phyloP scores from a whole-genome alignment of 2,797 vertebrate species.

The Pseudomugil gertrudae region DNA sequence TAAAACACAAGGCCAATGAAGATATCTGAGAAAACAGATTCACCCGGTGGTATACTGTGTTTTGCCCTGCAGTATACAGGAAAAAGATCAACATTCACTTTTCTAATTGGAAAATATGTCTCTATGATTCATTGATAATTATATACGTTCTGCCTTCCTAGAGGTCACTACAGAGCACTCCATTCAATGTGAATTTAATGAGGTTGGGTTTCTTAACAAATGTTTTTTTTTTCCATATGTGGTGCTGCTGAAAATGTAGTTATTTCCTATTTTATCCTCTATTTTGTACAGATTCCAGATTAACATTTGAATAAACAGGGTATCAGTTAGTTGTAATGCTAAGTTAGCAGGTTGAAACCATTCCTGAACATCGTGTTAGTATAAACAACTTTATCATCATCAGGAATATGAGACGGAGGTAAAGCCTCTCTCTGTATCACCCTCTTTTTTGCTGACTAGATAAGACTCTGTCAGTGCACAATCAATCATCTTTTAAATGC shows the following conservation, averaged over 20 bases:
- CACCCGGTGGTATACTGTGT: conserved; percentile 23
- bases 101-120: conserved; percentile 69
- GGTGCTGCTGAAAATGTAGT: conserved; percentile 57
- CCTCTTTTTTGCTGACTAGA: conserved; percentile 20
- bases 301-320: conserved; percentile 24
- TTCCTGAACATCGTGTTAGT: conserved; percentile 2
- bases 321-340: conserved; percentile 16
- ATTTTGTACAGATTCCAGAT: conserved; percentile 23
- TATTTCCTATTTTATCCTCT: conserved; percentile 45
- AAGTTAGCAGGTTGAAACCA: background rate
- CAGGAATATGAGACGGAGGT: background rate
- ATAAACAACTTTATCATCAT: conserved; percentile 11
- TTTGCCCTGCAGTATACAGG: conserved; percentile 30
- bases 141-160: conserved; percentile 51
- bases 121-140: conserved; percentile 67
- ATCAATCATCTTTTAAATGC: conserved; percentile 34
- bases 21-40: conserved; percentile 53
- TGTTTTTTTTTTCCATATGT: conserved; percentile 55
- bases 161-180: conserved; percentile 53
- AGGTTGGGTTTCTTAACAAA: conserved; percentile 54
- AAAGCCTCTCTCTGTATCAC: background rate
- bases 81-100: conserved; percentile 52
- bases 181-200: conserved; percentile 65
- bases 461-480: conserved; percentile 31
- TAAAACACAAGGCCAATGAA: conserved; percentile 54